A percentile compares a stretch with the other conserved stretches of the same genome.
Evolutionary conservation across 2,113 vertebrate species (phyloP).

Genomic region (Sphaerodactylus townsendi): DNA sequence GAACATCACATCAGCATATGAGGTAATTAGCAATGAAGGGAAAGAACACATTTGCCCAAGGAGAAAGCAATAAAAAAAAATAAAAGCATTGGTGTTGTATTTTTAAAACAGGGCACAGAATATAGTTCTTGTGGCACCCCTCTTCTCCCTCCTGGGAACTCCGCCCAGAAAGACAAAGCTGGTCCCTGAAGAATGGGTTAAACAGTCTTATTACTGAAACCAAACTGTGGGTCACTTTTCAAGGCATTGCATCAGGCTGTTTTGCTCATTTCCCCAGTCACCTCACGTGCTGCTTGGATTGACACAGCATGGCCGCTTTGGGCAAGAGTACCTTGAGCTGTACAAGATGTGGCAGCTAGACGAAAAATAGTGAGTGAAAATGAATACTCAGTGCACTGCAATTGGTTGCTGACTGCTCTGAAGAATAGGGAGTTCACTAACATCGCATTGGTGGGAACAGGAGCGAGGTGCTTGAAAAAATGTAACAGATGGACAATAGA

Average conservation of each 20-base stretch:
- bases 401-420: no score
- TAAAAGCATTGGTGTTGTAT: accelerated
- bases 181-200: background rate
- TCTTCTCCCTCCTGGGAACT: accelerated
- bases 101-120: background rate
- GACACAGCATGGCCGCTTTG: background rate
- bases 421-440: background rate
- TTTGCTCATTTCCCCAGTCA: conserved; percentile 31
- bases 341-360: background rate
- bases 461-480: background rate
- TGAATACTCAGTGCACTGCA: no score
- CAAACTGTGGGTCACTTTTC: conserved; percentile 46
- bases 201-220: conserved; percentile 25
- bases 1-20: background rate
- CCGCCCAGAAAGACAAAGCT: background rate
- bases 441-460: background rate
- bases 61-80: background rate
- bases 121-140: background rate
- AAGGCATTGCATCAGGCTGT: conserved; percentile 51
- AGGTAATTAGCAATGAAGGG: accelerated
- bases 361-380: background rate
- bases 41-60: background rate
- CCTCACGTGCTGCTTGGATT: background rate
- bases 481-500: no score
- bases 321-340: background rate